Conservation (phyloP, 2,888 invertebrate species). For the Eulithis testata region DNA sequence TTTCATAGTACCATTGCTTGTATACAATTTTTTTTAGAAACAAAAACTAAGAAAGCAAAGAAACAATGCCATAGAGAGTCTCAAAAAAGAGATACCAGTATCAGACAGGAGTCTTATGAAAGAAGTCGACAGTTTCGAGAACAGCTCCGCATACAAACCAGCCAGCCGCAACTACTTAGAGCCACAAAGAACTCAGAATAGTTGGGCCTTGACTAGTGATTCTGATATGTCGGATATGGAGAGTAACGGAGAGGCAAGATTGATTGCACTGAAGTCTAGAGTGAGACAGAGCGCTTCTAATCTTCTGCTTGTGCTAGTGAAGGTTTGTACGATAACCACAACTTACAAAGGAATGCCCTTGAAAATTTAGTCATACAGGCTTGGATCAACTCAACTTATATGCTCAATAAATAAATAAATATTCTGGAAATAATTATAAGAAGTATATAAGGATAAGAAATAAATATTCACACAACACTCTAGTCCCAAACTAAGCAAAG, state of each 20-base stretch:
- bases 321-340: constrained; percentile 62
- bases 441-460: too few species aligned
- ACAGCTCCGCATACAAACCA: constrained; percentile 70
- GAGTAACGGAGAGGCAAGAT: constrained; percentile 77
- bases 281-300: constrained; percentile 88
- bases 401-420: too few species aligned
- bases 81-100: constrained; percentile 78
- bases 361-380: too few species aligned
- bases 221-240: constrained; percentile 88
- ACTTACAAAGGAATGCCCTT: too few species aligned
- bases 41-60: constrained; percentile 78
- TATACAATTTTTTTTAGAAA: constrained; percentile 56
- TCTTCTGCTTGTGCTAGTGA: constrained; percentile 84
- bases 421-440: too few species aligned
- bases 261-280: constrained; percentile 82
- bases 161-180: constrained; percentile 69
- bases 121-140: constrained; percentile 73
- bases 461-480: too few species aligned
- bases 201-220: constrained; percentile 84
- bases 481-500: too few species aligned
- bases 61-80: constrained; percentile 74
- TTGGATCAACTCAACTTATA: too few species aligned
- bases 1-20: too few species aligned
- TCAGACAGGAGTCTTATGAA: constrained; percentile 74
- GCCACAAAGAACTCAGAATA: constrained; percentile 58